A percentile compares a stretch with the other conserved stretches of the same genome.
These are phyloP conservation scores for Centropyge bicolor DNA, from an alignment of 2,797 vertebrate genomes.

Conservation along the genomic window DNA sequence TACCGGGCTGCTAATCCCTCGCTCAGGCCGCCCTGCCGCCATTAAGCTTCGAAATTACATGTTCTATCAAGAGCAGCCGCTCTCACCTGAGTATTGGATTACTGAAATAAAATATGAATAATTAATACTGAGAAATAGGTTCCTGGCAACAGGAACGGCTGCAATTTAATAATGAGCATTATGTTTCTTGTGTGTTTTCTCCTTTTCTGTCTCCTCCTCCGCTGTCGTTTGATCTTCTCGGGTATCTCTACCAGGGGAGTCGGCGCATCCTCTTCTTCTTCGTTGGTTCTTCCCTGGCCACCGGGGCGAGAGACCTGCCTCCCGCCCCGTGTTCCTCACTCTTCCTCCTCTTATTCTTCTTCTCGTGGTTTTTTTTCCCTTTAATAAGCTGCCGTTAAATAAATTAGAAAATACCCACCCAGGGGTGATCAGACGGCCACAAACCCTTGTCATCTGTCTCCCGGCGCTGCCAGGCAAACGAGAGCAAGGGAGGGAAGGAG, in stretches of 20 bases:
- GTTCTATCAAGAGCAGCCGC: conserved; percentile 88
- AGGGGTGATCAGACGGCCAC: conserved; percentile 80
- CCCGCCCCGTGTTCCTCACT: conserved; percentile 41
- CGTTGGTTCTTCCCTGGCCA: conserved; percentile 53
- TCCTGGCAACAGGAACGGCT: conserved; percentile 94
- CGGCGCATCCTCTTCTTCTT: conserved; percentile 58
- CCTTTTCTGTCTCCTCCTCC: conserved; percentile 40
- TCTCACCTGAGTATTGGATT: conserved; percentile 99
- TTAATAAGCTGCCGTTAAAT: conserved; percentile 77
- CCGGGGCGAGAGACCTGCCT: conserved; percentile 61
- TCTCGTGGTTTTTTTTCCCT: conserved; percentile 59
- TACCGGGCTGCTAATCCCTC: conserved; percentile 87
- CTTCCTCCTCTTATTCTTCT: conserved; percentile 36
- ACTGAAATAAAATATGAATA: conserved; percentile 99
- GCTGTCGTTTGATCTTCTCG: conserved; percentile 76
- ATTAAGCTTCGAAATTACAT: conserved; percentile 96
- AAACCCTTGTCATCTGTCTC: conserved; percentile 84
- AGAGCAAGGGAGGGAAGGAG: conserved; percentile 54
- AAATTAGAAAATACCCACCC: conserved; percentile 81
- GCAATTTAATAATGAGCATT: conserved; percentile 98
- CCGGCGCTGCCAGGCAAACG: conserved; percentile 73
- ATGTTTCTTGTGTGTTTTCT: conserved; percentile 81
- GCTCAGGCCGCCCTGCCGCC: conserved; percentile 77
- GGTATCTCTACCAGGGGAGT: conserved; percentile 77
- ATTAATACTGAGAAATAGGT: conserved; percentile 98